A percentile compares a stretch with the other conserved stretches of the same genome.
phyloP scores from a whole-genome alignment of 2,113 vertebrate species.

The Silurus glanis region DNA sequence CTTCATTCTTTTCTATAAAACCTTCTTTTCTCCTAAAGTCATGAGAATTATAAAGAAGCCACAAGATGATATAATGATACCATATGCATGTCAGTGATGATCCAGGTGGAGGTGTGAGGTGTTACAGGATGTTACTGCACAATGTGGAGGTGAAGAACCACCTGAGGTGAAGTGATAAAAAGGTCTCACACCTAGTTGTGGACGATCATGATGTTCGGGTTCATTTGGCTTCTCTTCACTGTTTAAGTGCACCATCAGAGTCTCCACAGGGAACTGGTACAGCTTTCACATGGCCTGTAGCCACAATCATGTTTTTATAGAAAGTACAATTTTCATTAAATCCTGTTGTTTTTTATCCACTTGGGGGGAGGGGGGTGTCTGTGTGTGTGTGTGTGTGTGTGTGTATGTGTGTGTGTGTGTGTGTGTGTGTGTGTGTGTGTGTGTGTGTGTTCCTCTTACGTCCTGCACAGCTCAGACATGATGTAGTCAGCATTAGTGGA shows the following conservation, averaged over 20 bases:
- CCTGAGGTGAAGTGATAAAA: no score
- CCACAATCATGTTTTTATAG: neutral
- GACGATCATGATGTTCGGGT: neutral
- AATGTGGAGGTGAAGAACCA: no score
- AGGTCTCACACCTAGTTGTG: no score
- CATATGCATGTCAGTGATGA: no score
- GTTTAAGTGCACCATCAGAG: neutral
- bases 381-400: neutral
- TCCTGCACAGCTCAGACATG: neutral
- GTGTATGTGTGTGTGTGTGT: neutral
- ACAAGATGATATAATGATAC: neutral
- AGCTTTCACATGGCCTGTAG: neutral
- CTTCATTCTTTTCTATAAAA: no score
- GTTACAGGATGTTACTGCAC: no score
- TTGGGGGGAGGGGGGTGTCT: neutral
- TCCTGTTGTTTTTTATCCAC: neutral
- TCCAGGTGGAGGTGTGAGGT: no score
- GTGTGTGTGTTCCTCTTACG: neutral
- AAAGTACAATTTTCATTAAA: neutral
- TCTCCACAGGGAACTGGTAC: no score
- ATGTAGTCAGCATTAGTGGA: neutral
- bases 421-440: neutral
- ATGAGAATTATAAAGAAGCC: neutral
- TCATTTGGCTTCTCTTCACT: neutral
- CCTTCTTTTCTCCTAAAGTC: no score